Percentiles rank a stretch among this genome's conserved stretches.
Conservation (phyloP, 2,113 vertebrate genomes). For the Sterna hirundo region DNA sequence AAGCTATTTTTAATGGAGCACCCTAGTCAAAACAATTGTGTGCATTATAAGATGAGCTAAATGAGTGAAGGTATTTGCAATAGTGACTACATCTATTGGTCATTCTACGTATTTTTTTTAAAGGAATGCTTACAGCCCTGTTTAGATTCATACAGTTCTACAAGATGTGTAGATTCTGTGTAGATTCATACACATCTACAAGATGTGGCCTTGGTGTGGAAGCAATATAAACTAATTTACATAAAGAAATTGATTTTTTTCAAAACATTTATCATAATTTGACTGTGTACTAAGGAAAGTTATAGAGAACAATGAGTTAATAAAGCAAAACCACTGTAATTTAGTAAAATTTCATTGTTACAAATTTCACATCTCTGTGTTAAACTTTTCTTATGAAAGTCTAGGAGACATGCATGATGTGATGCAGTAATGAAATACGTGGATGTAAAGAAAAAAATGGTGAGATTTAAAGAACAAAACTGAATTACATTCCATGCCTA, state of each 20-base stretch:
- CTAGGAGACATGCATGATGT: not conserved
- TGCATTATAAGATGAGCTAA: not conserved
- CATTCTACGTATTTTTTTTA: no score
- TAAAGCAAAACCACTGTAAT: not conserved
- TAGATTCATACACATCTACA: no score
- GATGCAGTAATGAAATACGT: not conserved
- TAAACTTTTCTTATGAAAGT: not conserved
- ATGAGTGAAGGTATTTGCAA: not conserved
- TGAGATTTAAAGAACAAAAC: not conserved
- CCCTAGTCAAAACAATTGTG: not conserved
- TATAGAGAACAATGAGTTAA: not conserved
- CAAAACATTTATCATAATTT: not conserved
- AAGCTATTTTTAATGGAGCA: not conserved
- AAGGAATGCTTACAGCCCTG: no score
- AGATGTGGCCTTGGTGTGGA: not conserved
- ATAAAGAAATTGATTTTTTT: not conserved
- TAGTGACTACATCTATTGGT: not conserved
- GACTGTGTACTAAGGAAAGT: not conserved
- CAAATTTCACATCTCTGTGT: not conserved
- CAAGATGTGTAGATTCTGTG: no score
- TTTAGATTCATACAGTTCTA: no score
- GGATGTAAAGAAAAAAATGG: not conserved
- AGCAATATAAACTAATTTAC: not conserved
- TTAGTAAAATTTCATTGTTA: not conserved
- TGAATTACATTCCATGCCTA: not conserved